Evolutionary conservation across 1,140 invertebrate species (phyloP).

Genomic region (Brachionus paranguensis): DNA sequence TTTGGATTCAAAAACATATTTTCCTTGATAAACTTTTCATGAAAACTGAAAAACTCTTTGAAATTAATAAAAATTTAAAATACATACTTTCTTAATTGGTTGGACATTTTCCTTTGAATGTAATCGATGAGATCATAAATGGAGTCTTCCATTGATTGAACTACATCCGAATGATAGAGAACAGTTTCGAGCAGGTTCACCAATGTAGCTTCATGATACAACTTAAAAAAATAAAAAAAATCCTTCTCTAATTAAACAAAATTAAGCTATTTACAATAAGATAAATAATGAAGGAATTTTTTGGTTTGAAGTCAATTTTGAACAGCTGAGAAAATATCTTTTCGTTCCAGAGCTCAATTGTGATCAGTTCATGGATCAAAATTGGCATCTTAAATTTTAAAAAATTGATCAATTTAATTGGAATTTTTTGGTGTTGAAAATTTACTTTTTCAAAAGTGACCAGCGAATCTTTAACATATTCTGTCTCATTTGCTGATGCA

Average conservation of each 20-base stretch:
- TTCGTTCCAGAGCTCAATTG: constrained; percentile 54
- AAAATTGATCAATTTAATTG: background rate
- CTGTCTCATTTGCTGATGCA: constrained; percentile 53
- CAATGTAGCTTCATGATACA: constrained; percentile 55
- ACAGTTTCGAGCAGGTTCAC: constrained; percentile 54
- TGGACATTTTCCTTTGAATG: constrained; percentile 52
- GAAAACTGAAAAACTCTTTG: background rate
- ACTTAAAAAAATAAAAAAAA: constrained; percentile 42
- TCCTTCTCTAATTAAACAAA: background rate
- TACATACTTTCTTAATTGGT: constrained; percentile 48
- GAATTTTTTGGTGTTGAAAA: background rate
- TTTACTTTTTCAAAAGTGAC: constrained; percentile 53
- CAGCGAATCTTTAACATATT: constrained; percentile 55
- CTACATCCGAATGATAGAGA: constrained; percentile 51
- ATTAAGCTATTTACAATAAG: constrained; percentile 49
- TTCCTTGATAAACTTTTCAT: background rate
- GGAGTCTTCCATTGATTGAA: constrained; percentile 49
- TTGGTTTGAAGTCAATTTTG: constrained; percentile 49
- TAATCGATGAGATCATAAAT: constrained; percentile 54
- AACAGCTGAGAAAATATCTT: constrained; percentile 51
- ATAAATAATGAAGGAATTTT: constrained; percentile 53
- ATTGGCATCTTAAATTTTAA: constrained; percentile 45
- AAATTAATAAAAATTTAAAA: background rate
- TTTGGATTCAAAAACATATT: background rate
- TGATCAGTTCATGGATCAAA: constrained; percentile 51